A percentile compares a stretch with the other conserved stretches of the same genome.
Evolutionary conservation across 2,888 invertebrate species (phyloP).

Genomic region (Plagodis dolabraria): DNA sequence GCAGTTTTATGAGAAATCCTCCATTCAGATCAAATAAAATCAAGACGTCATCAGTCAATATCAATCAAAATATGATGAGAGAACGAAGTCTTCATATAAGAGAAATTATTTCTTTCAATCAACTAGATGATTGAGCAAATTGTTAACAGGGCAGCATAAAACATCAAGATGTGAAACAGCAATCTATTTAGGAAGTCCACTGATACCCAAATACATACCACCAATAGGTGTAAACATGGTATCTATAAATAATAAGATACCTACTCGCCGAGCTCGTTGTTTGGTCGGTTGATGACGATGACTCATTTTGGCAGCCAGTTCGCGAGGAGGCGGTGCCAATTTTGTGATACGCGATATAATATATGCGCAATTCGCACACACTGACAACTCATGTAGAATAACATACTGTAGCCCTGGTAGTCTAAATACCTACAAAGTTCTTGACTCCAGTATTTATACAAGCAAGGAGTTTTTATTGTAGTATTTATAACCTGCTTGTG

Average conservation of each 20-base stretch:
- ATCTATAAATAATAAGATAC: constrained; percentile 18
- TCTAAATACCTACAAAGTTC: constrained; percentile 27
- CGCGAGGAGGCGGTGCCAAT: constrained; percentile 72
- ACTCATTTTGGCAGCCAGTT: constrained; percentile 77
- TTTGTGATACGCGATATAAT: constrained; percentile 56
- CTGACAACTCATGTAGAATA: constrained; percentile 32
- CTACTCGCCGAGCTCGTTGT: constrained; percentile 36
- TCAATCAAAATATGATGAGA: too few relatives aligned
- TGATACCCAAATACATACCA: constrained; percentile 27
- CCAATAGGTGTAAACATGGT: constrained; percentile 26
- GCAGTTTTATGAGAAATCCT: too few relatives aligned
- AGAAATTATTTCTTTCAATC: constrained; percentile 42
- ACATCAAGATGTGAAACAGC: constrained; percentile 39
- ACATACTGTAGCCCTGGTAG: constrained; percentile 41
- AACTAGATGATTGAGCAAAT: constrained; percentile 52
- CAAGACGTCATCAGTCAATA: too few relatives aligned
- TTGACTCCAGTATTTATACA: too few relatives aligned
- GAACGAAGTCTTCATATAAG: constrained; percentile 8
- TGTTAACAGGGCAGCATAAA: constrained; percentile 55
- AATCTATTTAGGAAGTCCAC: constrained; percentile 38
- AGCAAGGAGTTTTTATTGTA: too few relatives aligned
- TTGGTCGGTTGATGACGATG: constrained; percentile 51
- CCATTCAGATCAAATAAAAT: too few relatives aligned
- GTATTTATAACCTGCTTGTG: too few relatives aligned
- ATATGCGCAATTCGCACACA: constrained; percentile 57